A percentile compares a stretch with the other conserved stretches of the same genome.
These are phyloP conservation scores for Rhinoderma darwinii DNA, from an alignment of 2,113 vertebrate species.

Conservation along the genomic window DNA sequence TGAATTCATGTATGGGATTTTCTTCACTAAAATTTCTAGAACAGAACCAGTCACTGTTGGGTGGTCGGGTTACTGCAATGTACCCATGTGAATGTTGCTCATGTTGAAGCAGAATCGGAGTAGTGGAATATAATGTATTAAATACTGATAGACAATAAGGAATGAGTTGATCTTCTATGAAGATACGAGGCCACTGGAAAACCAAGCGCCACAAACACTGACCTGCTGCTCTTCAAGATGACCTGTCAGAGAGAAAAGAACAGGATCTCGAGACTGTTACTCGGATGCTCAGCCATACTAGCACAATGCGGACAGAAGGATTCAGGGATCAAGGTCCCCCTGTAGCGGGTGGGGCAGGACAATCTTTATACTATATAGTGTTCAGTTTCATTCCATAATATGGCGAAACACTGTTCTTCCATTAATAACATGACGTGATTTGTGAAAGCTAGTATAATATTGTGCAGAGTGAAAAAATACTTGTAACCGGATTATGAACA, in stretches of 20 bases:
- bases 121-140: not conserved
- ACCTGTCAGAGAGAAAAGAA: not conserved
- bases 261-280: not conserved
- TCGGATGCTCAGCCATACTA: not conserved
- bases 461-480: not conserved
- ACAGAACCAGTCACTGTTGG: not conserved
- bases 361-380: not conserved
- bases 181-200: constrained; percentile 25
- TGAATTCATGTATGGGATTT: not conserved
- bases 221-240: not conserved
- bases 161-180: constrained; percentile 32
- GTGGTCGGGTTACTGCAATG: constrained; percentile 4
- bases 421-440: not conserved
- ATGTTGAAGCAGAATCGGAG: constrained; percentile 4
- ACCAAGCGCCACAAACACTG: constrained; percentile 1
- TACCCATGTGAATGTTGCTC: constrained; percentile 11
- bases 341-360: not conserved
- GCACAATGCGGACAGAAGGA: not conserved
- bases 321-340: not conserved
- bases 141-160: not conserved
- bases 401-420: constrained; percentile 13
- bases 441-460: constrained; percentile 15
- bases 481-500: not conserved
- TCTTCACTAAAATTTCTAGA: constrained; percentile 13
- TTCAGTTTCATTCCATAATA: constrained; percentile 10